Evolutionary conservation across 2,797 vertebrate species (phyloP).

Genomic region (Myripristis jacobus): DNA sequence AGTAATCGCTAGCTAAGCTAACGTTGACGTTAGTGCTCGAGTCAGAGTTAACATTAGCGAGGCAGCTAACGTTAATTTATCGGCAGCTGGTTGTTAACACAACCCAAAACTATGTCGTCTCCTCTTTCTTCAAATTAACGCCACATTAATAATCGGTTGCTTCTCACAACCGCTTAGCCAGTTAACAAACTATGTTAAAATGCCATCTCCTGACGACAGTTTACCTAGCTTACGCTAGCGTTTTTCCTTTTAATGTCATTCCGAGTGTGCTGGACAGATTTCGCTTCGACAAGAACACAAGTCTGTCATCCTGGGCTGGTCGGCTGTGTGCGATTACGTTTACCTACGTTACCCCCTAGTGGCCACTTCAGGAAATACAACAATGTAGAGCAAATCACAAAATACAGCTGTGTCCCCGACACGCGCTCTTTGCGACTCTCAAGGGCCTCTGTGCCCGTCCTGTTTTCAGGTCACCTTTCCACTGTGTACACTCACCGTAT

Average conservation of each 20-base stretch:
- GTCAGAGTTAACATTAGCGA: constrained; percentile 39
- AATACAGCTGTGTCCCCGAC: too few species aligned
- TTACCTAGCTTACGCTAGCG: constrained; percentile 7
- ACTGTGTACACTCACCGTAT: too few species aligned
- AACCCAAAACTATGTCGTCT: constrained; percentile 18
- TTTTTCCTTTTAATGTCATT: constrained; percentile 54
- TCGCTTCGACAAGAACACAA: constrained; percentile 19
- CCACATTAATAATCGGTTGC: not conserved
- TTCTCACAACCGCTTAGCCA: constrained; percentile 1
- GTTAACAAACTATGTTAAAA: not conserved
- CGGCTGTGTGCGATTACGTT: too few species aligned
- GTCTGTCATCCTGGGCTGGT: constrained; percentile 17
- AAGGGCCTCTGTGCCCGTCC: too few species aligned
- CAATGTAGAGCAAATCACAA: too few species aligned
- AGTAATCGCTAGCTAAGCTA: constrained; percentile 17
- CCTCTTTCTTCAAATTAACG: constrained; percentile 3
- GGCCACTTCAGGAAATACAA: constrained; percentile 13
- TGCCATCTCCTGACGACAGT: not conserved
- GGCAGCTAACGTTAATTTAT: constrained; percentile 65
- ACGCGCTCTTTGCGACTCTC: too few species aligned
- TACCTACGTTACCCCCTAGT: constrained; percentile 42
- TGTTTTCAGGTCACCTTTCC: too few species aligned
- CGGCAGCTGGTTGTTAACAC: constrained; percentile 31
- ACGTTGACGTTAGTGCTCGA: constrained; percentile 24
- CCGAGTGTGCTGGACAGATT: constrained; percentile 46